Evolutionary conservation across 2,888 invertebrate species (phyloP).

Genomic region (Actias luna): DNA sequence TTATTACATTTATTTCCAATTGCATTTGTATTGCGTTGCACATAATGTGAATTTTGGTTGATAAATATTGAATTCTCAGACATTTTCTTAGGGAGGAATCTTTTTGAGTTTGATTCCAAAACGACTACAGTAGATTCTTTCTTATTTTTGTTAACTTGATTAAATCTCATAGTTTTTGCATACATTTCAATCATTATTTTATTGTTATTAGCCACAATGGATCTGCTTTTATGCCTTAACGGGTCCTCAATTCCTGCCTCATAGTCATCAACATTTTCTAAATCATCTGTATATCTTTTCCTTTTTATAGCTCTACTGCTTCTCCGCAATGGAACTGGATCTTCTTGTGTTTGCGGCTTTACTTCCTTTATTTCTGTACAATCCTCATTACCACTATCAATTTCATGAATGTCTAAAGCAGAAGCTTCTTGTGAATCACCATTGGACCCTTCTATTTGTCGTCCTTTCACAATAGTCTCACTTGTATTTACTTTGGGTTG

Average conservation of each 20-base stretch:
- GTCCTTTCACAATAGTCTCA: constrained; percentile 50
- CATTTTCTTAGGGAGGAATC: constrained; percentile 76
- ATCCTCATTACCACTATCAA: constrained; percentile 76
- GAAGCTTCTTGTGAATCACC: constrained; percentile 40
- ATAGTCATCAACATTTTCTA: constrained; percentile 80
- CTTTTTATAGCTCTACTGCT: constrained; percentile 74
- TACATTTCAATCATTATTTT: constrained; percentile 87
- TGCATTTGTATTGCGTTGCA: constrained; percentile 67
- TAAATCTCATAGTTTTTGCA: constrained; percentile 69
- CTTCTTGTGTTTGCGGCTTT: constrained; percentile 35
- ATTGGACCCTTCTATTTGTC: constrained; percentile 45
- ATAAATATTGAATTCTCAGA: constrained; percentile 41
- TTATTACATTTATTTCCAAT: constrained; percentile 50
- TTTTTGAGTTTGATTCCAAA: constrained; percentile 88
- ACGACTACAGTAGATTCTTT: constrained; percentile 84
- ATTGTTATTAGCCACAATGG: constrained; percentile 87
- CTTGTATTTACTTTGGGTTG: constrained; percentile 39
- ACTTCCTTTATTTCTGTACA: constrained; percentile 43
- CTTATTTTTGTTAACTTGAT: constrained; percentile 61
- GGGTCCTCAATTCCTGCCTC: constrained; percentile 84
- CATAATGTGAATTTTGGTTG: constrained; percentile 84
- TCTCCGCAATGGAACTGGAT: constrained; percentile 49
- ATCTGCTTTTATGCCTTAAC: constrained; percentile 53
- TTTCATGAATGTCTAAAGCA: constrained; percentile 65
- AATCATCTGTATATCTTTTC: constrained; percentile 78